A percentile compares a stretch with the other conserved stretches of the same genome.
phyloP scores from a whole-genome alignment of 1,140 invertebrate species.

The Chrysomallon squamiferum region DNA sequence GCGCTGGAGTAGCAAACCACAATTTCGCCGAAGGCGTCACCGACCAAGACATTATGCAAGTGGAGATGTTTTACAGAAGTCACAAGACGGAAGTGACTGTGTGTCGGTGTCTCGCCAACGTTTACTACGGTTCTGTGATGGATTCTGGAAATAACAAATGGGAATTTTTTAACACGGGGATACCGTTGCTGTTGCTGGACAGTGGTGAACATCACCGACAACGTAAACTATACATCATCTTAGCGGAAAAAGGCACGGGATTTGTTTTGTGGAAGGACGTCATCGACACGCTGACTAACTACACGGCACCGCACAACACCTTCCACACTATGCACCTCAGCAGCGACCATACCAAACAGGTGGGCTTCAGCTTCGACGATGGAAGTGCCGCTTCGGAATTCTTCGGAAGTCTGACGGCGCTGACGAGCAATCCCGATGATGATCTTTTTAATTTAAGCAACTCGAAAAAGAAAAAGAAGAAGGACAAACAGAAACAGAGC shows the following conservation, averaged over 20 bases:
- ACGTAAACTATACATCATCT: constrained; percentile 76
- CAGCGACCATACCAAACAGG: constrained; percentile 69
- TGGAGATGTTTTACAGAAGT: constrained; percentile 81
- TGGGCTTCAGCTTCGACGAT: constrained; percentile 80
- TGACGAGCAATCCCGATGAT: constrained; percentile 81
- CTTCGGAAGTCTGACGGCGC: constrained; percentile 70
- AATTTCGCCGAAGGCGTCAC: constrained; percentile 63
- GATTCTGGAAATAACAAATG: constrained; percentile 66
- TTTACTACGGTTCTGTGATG: constrained; percentile 67
- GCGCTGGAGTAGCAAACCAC: neutral
- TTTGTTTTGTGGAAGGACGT: constrained; percentile 86
- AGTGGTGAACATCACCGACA: constrained; percentile 73
- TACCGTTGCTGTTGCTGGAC: constrained; percentile 82
- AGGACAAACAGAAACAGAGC: constrained; percentile 43
- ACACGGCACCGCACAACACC: constrained; percentile 69
- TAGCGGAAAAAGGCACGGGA: constrained; percentile 84
- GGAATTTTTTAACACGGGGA: constrained; percentile 80
- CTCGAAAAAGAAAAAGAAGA: constrained; percentile 61
- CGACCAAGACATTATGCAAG: constrained; percentile 76
- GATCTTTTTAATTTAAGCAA: constrained; percentile 73
- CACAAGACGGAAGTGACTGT: constrained; percentile 82
- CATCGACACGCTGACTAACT: constrained; percentile 73
- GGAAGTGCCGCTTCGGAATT: constrained; percentile 77
- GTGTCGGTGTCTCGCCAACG: constrained; percentile 79
- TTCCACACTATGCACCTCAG: constrained; percentile 87